A percentile compares a stretch with the other conserved stretches of the same genome.
These are phyloP conservation scores for Sciurus vulgaris DNA, from an alignment of 2,797 vertebrate species.

Conservation along the genomic window DNA sequence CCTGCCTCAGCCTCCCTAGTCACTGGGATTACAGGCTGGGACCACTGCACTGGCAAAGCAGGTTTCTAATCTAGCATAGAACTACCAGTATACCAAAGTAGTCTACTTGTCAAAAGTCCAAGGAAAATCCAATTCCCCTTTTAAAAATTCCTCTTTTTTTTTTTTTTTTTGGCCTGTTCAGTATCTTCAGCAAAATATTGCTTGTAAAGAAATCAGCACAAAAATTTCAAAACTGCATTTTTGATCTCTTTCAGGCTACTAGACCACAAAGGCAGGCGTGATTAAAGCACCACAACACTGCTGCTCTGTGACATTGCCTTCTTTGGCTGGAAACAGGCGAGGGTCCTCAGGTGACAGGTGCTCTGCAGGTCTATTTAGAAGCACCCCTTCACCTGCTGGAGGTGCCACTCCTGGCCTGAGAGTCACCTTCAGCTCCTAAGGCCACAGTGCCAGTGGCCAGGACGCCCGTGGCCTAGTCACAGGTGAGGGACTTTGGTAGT, in stretches of 20 bases:
- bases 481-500: background rate
- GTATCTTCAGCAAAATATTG: background rate
- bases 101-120: background rate
- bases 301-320: background rate
- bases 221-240: slow-evolving; percentile 7
- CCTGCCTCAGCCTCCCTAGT: too few relatives aligned
- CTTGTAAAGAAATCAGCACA: background rate
- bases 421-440: rapidly evolving
- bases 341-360: too few relatives aligned
- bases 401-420: background rate
- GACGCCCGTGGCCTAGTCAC: background rate
- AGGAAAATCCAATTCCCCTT: background rate
- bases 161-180: background rate
- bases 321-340: background rate
- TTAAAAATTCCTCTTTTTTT: background rate
- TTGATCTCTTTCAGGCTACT: background rate
- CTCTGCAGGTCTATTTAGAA: background rate
- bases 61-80: background rate
- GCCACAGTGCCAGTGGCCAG: background rate
- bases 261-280: background rate
- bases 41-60: background rate
- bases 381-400: background rate
- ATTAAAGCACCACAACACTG: background rate
- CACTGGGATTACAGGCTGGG: too few relatives aligned
- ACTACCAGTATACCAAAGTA: background rate